These are phyloP conservation scores for Parazoanthus swiftii DNA, from an alignment of 92 coral and sea anemone genomes.

Conservation along the genomic window DNA sequence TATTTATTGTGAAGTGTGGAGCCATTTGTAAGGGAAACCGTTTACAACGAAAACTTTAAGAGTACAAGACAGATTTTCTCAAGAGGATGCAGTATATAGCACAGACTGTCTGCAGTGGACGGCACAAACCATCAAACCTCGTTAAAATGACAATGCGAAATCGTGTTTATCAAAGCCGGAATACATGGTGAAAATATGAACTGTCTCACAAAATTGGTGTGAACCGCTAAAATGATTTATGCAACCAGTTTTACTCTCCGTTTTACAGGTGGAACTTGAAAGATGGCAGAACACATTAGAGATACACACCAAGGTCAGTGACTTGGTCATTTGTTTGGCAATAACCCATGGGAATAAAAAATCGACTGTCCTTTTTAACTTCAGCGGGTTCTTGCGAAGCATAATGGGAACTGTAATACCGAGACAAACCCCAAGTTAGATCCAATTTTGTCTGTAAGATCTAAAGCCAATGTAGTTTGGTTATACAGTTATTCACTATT, in stretches of 20 bases:
- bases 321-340: not conserved
- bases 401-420: not conserved
- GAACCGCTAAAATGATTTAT: too few relatives aligned
- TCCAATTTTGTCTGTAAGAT: too few relatives aligned
- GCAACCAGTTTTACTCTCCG: not conserved
- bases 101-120: not conserved
- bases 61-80: not conserved
- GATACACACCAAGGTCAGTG: conserved; percentile 82
- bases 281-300: conserved; percentile 95
- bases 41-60: not conserved
- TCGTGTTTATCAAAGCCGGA: not conserved
- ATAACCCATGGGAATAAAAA: not conserved
- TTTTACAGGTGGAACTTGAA: conserved; percentile 78
- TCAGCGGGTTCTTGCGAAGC: not conserved
- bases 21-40: not conserved
- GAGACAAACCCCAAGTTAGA: not conserved
- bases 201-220: not conserved
- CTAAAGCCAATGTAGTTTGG: too few relatives aligned
- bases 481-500: too few relatives aligned
- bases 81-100: too few relatives aligned
- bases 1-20: not conserved
- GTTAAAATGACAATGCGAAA: too few relatives aligned
- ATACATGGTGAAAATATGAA: not conserved
- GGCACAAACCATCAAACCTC: not conserved
- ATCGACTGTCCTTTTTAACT: too few relatives aligned